Evolutionary conservation across 2,888 invertebrate species (phyloP).

Genomic region (Sminthurides aquaticus): DNA sequence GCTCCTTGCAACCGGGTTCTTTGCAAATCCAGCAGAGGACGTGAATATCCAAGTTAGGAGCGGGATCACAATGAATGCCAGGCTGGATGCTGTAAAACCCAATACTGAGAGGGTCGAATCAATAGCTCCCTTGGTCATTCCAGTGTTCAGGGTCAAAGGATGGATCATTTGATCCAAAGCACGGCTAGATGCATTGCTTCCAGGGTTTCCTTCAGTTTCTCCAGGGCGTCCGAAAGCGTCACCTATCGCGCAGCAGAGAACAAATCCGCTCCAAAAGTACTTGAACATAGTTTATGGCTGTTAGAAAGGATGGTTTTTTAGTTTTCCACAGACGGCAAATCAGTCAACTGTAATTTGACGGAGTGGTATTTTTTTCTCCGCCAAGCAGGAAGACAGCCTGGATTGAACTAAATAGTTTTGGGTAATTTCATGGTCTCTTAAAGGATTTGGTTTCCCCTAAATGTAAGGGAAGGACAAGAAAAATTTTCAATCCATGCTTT

Average conservation of each 20-base stretch:
- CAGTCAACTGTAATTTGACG: neutral
- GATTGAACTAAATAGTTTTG: neutral
- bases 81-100: slow-evolving; percentile 12
- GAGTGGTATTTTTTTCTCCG: neutral
- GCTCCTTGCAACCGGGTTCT: slow-evolving; percentile 1
- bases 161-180: neutral
- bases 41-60: slow-evolving; percentile 17
- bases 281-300: neutral
- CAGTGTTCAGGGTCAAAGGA: neutral
- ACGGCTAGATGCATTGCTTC: neutral
- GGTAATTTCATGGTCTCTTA: neutral
- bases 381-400: neutral
- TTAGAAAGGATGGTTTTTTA: neutral
- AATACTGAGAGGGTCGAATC: slow-evolving; percentile 12
- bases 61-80: slow-evolving; percentile 17
- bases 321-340: neutral
- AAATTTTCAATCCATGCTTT: neutral
- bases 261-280: neutral
- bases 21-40: neutral
- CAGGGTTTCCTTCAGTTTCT: neutral
- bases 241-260: neutral
- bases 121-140: slow-evolving; percentile 13
- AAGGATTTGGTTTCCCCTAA: neutral
- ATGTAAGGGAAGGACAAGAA: neutral
- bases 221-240: neutral